These are phyloP conservation scores for Micrasema longulum DNA, from an alignment of 1,140 invertebrate genomes.

Conservation along the genomic window DNA sequence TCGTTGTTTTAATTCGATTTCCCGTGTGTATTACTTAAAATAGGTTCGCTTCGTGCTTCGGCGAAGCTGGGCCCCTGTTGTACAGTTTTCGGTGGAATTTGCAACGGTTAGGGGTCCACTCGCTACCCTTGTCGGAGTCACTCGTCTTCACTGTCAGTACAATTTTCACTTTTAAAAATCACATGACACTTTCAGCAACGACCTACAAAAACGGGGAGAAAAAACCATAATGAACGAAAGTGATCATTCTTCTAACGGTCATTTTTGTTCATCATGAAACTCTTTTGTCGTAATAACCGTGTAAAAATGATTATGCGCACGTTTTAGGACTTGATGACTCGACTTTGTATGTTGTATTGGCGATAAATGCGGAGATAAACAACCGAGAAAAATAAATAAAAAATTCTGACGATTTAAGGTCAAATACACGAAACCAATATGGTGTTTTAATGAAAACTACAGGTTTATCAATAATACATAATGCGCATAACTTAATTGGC, in stretches of 20 bases:
- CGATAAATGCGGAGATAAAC: neutral
- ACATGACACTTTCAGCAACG: conserved; percentile 32
- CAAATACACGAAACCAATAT: too few species aligned
- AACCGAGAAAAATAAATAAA: neutral
- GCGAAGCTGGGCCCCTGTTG: neutral
- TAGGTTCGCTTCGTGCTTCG: neutral
- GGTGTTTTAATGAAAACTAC: too few species aligned
- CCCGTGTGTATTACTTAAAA: neutral
- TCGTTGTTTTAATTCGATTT: conserved; percentile 25
- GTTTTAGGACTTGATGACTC: neutral
- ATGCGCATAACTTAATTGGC: too few species aligned
- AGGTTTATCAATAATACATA: too few species aligned
- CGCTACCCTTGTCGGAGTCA: conserved; percentile 21
- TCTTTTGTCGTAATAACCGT: neutral
- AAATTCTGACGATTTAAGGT: too few species aligned
- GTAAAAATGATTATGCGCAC: neutral
- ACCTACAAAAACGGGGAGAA: conserved; percentile 17
- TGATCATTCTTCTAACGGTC: neutral
- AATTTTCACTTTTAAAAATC: conserved; percentile 35
- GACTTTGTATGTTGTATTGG: neutral
- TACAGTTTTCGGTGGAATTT: conserved; percentile 14
- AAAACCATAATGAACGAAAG: conserved; percentile 24
- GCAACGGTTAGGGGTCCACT: neutral
- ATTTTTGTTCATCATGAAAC: neutral
- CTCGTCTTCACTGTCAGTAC: conserved; percentile 32